A percentile compares a stretch with the other conserved stretches of the same genome.
These are phyloP conservation scores for Nasonia vitripennis DNA, from an alignment of 1,140 invertebrate species.

Conservation along the genomic window DNA sequence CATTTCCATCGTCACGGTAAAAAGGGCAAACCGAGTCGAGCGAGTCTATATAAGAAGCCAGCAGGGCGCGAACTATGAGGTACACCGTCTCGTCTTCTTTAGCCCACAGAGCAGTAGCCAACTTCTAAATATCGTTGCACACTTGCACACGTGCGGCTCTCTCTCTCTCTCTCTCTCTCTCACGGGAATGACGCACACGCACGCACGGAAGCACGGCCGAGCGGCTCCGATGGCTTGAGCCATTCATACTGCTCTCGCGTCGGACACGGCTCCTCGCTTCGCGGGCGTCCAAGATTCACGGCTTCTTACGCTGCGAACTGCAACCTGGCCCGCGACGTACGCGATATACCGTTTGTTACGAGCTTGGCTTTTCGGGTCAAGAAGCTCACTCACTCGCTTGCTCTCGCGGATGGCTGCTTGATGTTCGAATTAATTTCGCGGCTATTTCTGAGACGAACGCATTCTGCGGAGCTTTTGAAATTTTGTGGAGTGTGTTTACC, in stretches of 20 bases:
- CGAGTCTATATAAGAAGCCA: too few relatives aligned
- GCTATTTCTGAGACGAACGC: not conserved
- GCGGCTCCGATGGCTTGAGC: not conserved
- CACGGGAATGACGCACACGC: not conserved
- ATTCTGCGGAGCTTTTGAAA: not conserved
- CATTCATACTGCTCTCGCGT: not conserved
- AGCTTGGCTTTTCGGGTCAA: not conserved
- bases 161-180: too few relatives aligned
- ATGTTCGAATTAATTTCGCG: not conserved
- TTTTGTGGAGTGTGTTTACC: not conserved
- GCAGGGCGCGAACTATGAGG: too few relatives aligned
- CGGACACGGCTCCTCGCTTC: not conserved
- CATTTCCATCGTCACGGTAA: too few relatives aligned
- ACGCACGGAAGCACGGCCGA: not conserved
- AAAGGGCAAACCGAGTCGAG: too few relatives aligned
- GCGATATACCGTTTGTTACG: not conserved
- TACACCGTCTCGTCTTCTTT: too few relatives aligned
- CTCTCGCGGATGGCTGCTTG: not conserved
- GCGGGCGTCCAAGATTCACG: not conserved
- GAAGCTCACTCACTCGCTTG: not conserved
- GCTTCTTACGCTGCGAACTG: not conserved
- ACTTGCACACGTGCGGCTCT: too few relatives aligned
- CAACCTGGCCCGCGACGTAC: not conserved
- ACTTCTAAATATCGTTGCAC: not conserved
- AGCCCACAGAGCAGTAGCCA: not conserved